Evolutionary conservation across 2,797 vertebrate species (phyloP), one percentile per base, ranked within the genome.

Genomic region (Fundulus diaphanus): DNA sequence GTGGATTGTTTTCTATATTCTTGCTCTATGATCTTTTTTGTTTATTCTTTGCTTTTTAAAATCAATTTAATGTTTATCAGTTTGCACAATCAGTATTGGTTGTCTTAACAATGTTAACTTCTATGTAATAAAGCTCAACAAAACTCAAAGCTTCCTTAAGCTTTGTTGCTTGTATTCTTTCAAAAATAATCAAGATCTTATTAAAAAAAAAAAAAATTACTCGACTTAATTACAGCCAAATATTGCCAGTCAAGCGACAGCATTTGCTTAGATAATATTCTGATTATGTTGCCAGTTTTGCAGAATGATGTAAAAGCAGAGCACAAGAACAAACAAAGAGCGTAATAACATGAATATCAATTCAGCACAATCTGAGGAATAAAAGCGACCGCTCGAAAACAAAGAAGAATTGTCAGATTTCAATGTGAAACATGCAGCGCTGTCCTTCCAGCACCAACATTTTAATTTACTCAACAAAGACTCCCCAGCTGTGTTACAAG

Each of bases 391-490:
- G 37, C 29, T 27, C 68, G 33, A n/a, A 84, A 86, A 83, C 66
- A 76, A 76, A 13, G 56, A 71, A 22, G 48, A 84, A 92, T 65
- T 72, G 77, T 76, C 59, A 68, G 80, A 92, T 82, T 85, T 72
- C 73, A 80, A 75, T 65, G 61, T 85, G 82, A 82, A 88, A 86
- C 83, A 80, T 85, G 68, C 79, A 80, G 86, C 74, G 85, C 88
- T 78, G 78, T 85, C 90, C 91, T 90, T 94, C 93, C 88, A 93
- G 82, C 72, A 81, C 56, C 81, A 93, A 89, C 79, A 93, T 92
- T 95, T 95, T 94, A 93, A 95, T 94, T 95, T 95, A 72, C 85
- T 87, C 88, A 86, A 95, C 94, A 95, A 96, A 95, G 95, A 90
- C 94, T 94, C 82, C 92, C 91, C 94, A 95, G 92, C 93, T 94